Evolutionary conservation across 2,888 invertebrate genomes (phyloP).

Genomic region (Caenorhabditis sp.): DNA sequence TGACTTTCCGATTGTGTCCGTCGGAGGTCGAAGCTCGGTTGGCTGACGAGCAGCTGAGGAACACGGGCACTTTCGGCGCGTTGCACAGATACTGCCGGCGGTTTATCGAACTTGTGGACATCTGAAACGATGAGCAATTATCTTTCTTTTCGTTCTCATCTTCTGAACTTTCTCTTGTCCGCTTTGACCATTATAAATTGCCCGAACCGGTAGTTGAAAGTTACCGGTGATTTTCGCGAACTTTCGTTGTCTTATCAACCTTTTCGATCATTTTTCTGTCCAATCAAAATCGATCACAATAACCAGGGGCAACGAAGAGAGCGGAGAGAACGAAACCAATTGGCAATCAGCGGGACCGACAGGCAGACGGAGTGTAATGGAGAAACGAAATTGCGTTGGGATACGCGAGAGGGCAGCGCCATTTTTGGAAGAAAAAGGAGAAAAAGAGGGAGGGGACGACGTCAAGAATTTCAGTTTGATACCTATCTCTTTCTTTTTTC

Average conservation of each 20-base stretch:
- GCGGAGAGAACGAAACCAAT: conserved; percentile 1
- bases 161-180: too few relatives aligned
- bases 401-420: conserved; percentile 6
- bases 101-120: conserved; percentile 51
- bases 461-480: conserved; percentile 4
- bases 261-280: conserved; percentile 33
- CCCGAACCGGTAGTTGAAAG: neutral
- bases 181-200: neutral
- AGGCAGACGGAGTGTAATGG: conserved; percentile 28
- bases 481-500: conserved; percentile 47
- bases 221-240: neutral
- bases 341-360: conserved; percentile 1
- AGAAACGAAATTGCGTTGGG: conserved; percentile 13
- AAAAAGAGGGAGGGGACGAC: neutral
- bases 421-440: conserved; percentile 3
- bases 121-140: too few relatives aligned
- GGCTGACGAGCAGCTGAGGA: conserved; percentile 68
- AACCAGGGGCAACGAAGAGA: neutral
- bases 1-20: conserved; percentile 59
- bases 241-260: conserved; percentile 36
- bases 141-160: neutral
- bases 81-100: conserved; percentile 49
- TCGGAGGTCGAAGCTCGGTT: conserved; percentile 68
- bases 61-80: conserved; percentile 70
- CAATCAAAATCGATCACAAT: conserved; percentile 15